Percentiles rank a stretch among this genome's conserved stretches.
Conservation (phyloP, 2,113 vertebrate species). For the Scalopus aquaticus region DNA sequence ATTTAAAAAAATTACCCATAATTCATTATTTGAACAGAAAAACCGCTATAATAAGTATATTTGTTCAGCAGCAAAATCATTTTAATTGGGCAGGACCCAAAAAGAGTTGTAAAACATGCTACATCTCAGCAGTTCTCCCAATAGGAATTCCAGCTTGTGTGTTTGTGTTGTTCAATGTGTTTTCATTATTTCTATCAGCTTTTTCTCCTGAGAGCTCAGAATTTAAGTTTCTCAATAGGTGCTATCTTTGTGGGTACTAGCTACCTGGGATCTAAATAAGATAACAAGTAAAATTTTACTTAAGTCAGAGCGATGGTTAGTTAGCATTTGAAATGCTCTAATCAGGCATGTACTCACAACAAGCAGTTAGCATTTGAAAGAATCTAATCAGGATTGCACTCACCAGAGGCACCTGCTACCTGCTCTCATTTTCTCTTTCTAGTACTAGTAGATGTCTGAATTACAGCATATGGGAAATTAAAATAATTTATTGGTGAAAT, state of each 20-base stretch:
- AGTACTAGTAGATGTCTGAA: constrained; percentile 21
- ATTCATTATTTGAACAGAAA: constrained; percentile 2
- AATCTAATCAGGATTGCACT: constrained; percentile 41
- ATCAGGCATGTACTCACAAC: constrained; percentile 45
- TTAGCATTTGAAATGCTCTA: constrained; percentile 68
- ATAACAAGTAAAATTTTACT: constrained; percentile 53
- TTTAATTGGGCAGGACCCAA: neutral
- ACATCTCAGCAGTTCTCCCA: neutral
- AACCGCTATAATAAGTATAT: neutral
- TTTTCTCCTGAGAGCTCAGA: neutral
- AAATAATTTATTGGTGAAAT: constrained; percentile 29
- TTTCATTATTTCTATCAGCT: constrained; percentile 2
- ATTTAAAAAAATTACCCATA: neutral
- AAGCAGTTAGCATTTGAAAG: constrained; percentile 64
- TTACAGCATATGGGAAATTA: neutral
- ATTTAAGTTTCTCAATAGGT: constrained; percentile 24
- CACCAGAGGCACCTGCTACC: constrained; percentile 35
- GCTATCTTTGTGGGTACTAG: neutral
- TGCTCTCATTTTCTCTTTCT: neutral
- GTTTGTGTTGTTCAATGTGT: neutral
- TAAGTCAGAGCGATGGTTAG: constrained; percentile 48
- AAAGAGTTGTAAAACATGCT: neutral
- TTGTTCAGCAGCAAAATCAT: constrained; percentile 8
- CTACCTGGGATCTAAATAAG: constrained; percentile 14
- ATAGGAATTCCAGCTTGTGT: neutral